Base-by-base conservation (phyloP, 1,140 invertebrate species). In the Carcinoscorpius rotundicauda region DNA sequence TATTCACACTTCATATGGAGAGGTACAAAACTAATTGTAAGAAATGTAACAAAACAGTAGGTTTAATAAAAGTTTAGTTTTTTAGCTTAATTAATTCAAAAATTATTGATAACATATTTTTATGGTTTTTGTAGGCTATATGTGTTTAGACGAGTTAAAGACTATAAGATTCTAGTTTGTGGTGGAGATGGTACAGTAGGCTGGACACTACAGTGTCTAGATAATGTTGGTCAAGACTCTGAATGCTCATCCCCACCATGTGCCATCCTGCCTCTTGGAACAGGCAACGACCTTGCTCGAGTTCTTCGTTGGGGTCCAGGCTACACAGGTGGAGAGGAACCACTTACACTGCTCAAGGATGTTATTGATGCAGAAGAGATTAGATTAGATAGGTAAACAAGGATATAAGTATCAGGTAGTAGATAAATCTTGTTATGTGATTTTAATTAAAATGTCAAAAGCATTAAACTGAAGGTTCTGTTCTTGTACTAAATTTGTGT, bases 291-390 rank as follows among this genome's bases (percentile, higher is more conserved):
- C 80, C 81, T 99, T 66, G 94, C 96, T 0, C 83, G 97, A 55
- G 95, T 98, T 2, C 81, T 99, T 6, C 86, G 95, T 64, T 98
- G 96, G 96, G 96, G 96, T 63, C 86, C 93, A 10, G 93, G 97
- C 6, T 99, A 97, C 78, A 96, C 93, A 1, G 97, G 96, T 51
- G 92, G 89, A 63, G 97, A 99, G 78, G 96, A 98, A 79, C 94
- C 97, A 5, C 78, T 98, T 50, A 94, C 92, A 75, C 81, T 99
- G 58, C 81, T 99, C 59, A 85, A 93, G 66, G 97, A 99, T 79
- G 93, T 99, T 51, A 99, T 98, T 73, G 97, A 99, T 74, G 97
- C 97, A 10, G 97, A 99, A 77, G 94, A 98, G 80, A 97, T 99
- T 72, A 86, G 91, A 66, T 81, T 99, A 64, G 97, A 99, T 79